Evolutionary conservation across 2,888 invertebrate genomes (phyloP), one percentile per base, ranked within the genome.

Genomic region (Nyleta sp.): DNA sequence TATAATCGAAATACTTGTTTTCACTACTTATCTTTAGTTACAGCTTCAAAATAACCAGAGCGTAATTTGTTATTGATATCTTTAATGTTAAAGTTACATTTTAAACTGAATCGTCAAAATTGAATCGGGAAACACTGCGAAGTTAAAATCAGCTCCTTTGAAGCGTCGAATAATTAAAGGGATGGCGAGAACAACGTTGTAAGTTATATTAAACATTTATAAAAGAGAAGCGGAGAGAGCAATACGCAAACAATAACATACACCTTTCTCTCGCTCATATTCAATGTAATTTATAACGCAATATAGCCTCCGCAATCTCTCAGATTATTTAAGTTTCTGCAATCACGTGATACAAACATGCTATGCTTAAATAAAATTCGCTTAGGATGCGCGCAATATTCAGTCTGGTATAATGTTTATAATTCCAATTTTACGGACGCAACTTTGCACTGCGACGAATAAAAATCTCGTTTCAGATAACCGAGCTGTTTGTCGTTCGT

Each of bases 131-230:
- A 64, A 46, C 38, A n/a, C 33, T 6, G 35, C 22, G 8, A 57
- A 50, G 64, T 57, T 72, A 50, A 64, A 64, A 64, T 64, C 62
- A 64, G 64, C 64, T 72, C 50, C 64, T 72, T 72, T 64, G 57
- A 64, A 64, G 33, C 33, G 18, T 22, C 64, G 59, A 59, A 73
- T 73, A 57, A 65, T 65, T 73, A 33, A 65, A 15, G 50, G 33
- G 65, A 65, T 59, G 59, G 44, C 65, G 57, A 50, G 57, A 67
- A 74, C 65, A 67, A 52, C 44, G 46, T 46, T 59, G 65, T 74
- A 74, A 67, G 50, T 67, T 74, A 59, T 46, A 59, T 74, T 74
- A 74, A 74, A 67, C 59, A 74, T 74, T 65, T 67, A 74, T 35
- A 50, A 67, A 59, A 67, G 59, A 46, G 46, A 67, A 74, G 73